These are phyloP conservation scores for Setophaga petechia DNA, from an alignment of 2,113 vertebrate species.

Conservation along the genomic window DNA sequence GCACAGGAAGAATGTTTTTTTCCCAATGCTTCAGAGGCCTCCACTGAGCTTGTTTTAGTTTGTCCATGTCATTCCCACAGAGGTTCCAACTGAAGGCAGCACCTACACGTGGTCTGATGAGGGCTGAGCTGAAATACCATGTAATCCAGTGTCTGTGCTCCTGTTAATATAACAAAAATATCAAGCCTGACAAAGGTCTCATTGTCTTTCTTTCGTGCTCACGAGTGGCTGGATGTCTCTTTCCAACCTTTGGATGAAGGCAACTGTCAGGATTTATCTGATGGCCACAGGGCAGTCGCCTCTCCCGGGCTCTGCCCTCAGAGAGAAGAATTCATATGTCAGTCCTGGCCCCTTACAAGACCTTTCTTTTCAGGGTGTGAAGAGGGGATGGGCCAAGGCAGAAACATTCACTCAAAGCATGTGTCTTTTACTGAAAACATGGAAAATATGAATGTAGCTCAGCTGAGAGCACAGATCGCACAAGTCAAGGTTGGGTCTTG, in stretches of 20 bases:
- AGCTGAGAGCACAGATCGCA: constrained; percentile 9
- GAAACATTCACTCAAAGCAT: background rate
- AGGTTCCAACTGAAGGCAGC: background rate
- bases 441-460: constrained; percentile 39
- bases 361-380: background rate
- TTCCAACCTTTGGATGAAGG: background rate
- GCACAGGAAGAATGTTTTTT: accelerated
- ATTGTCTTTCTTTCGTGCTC: background rate
- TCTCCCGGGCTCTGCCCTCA: accelerated
- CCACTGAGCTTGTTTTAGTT: accelerated
- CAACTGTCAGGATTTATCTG: background rate
- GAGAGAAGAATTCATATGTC: background rate
- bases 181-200: background rate
- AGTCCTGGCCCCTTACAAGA: background rate
- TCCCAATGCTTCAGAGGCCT: accelerated
- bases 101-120: accelerated
- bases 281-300: accelerated
- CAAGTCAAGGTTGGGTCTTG: constrained; percentile 23
- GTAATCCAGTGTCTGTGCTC: background rate
- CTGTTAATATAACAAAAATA: background rate
- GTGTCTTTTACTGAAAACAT: background rate
- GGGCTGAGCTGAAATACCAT: background rate
- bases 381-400: background rate
- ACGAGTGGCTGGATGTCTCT: accelerated
- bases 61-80: background rate